These are phyloP conservation scores for Rhingia campestris DNA, from an alignment of 2,888 invertebrate species.

Conservation along the genomic window DNA sequence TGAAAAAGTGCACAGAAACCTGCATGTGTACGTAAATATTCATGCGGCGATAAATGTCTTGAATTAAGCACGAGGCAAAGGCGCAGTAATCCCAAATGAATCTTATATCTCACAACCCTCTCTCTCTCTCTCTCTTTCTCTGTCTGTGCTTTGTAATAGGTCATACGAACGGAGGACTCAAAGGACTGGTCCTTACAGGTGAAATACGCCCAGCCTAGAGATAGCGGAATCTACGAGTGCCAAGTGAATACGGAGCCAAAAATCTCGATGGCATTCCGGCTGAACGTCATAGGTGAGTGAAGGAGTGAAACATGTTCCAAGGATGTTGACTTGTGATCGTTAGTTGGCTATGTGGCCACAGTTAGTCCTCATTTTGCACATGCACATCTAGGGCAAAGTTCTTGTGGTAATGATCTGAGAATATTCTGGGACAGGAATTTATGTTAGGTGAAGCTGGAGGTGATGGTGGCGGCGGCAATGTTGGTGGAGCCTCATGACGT, in stretches of 20 bases:
- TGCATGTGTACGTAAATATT: constrained; percentile 40
- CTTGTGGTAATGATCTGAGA: constrained; percentile 72
- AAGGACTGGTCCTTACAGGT: constrained; percentile 95
- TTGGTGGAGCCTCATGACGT: constrained; percentile 44
- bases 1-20: constrained; percentile 6
- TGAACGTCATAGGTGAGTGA: constrained; percentile 90
- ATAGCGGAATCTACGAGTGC: constrained; percentile 88
- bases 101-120: neutral
- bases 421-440: constrained; percentile 68
- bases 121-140: neutral
- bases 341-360: constrained; percentile 39
- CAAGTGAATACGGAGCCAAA: constrained; percentile 91
- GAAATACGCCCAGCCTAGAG: constrained; percentile 92
- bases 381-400: constrained; percentile 59
- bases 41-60: constrained; percentile 34
- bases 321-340: constrained; percentile 69
- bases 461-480: constrained; percentile 23
- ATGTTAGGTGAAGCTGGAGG: constrained; percentile 52
- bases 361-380: constrained; percentile 13
- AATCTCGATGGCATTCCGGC: constrained; percentile 93
- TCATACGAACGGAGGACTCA: constrained; percentile 86
- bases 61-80: constrained; percentile 12
- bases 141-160: constrained; percentile 76
- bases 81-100: constrained; percentile 29
- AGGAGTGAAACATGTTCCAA: constrained; percentile 35